These are phyloP conservation scores for Hirtodrosophila histrioides DNA, from an alignment of 2,888 invertebrate genomes.

Conservation along the genomic window DNA sequence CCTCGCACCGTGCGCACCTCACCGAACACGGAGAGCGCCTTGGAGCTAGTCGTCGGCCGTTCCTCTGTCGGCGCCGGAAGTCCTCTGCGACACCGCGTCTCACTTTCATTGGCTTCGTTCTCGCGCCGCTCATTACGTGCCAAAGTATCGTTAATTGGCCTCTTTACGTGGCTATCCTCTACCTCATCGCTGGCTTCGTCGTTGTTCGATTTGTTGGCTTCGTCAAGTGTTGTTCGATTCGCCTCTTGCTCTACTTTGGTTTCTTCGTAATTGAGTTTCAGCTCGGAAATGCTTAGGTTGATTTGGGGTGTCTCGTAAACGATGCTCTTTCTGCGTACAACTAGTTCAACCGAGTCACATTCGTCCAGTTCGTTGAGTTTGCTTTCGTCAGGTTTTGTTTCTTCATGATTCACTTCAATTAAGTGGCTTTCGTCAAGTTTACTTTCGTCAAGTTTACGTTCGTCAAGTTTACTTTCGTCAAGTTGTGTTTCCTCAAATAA, in stretches of 20 bases:
- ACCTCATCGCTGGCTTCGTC: too few relatives aligned
- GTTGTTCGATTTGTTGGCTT: constrained; percentile 31
- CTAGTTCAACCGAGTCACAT: constrained; percentile 10
- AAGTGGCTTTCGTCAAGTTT: constrained; percentile 10
- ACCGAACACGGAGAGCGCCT: constrained; percentile 77
- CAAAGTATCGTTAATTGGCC: constrained; percentile 49
- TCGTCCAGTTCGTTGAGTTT: constrained; percentile 20
- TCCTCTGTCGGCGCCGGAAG: constrained; percentile 54
- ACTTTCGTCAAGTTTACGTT: constrained; percentile 16
- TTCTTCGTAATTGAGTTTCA: constrained; percentile 76
- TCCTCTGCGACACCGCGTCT: constrained; percentile 46
- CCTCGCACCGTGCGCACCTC: constrained; percentile 65
- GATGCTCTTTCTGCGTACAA: constrained; percentile 61
- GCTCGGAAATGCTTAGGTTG: constrained; percentile 76
- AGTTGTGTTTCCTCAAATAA: constrained; percentile 25
- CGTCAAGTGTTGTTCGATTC: constrained; percentile 17
- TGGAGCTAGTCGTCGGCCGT: constrained; percentile 69
- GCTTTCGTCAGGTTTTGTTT: constrained; percentile 12
- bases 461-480: constrained; percentile 11
- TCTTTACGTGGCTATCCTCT: constrained; percentile 11
- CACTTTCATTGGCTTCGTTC: constrained; percentile 34
- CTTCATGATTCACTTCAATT: neutral
- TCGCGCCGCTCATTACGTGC: constrained; percentile 38
- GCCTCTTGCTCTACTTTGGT: constrained; percentile 40
- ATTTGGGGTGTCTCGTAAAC: constrained; percentile 80